These are phyloP conservation scores for Dinomys branickii DNA, from an alignment of 2,113 vertebrate species.

Conservation along the genomic window DNA sequence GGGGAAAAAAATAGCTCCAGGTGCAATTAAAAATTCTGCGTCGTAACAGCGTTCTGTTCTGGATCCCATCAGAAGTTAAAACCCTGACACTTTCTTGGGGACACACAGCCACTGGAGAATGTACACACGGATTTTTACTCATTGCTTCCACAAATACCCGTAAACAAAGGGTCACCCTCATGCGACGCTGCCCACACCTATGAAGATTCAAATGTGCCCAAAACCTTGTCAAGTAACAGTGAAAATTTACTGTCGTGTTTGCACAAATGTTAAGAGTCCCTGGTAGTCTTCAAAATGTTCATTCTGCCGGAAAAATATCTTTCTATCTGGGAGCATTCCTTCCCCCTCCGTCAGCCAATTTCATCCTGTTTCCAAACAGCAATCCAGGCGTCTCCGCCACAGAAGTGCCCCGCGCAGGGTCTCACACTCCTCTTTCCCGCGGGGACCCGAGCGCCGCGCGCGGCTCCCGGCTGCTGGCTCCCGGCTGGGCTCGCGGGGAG, in stretches of 20 bases:
- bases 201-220: neutral
- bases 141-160: neutral
- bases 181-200: neutral
- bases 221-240: neutral
- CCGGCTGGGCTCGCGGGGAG: no score
- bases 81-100: neutral
- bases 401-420: neutral
- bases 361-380: neutral
- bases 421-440: neutral
- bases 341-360: neutral
- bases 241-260: neutral
- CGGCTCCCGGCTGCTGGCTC: no score
- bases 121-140: neutral
- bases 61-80: neutral
- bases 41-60: slow-evolving; percentile 12
- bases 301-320: neutral
- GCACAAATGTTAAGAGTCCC: neutral
- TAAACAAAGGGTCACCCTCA: neutral
- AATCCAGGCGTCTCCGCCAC: neutral
- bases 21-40: slow-evolving; percentile 1
- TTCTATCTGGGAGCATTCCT: neutral
- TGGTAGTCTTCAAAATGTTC: neutral
- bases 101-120: neutral
- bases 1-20: neutral
- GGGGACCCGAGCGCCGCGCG: no score